phyloP scores from a whole-genome alignment of 64 coral and sea anemone genomes.

The Anthopleura sola region DNA sequence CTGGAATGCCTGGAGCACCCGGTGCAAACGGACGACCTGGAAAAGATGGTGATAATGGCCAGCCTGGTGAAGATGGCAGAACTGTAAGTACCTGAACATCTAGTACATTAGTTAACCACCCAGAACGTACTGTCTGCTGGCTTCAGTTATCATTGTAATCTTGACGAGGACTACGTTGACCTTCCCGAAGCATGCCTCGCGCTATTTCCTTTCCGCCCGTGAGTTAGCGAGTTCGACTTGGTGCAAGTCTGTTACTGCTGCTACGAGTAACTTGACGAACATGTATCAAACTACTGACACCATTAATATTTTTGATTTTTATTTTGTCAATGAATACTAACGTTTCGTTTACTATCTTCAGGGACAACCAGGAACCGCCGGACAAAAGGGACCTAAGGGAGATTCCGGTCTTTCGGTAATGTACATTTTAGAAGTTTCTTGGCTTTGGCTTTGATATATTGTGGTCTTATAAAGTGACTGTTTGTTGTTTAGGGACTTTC shows the following conservation, averaged over 20 bases:
- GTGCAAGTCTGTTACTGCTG: too few species aligned
- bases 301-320: not conserved
- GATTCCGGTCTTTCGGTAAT: not conserved
- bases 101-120: not conserved
- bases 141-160: too few species aligned
- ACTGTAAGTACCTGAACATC: not conserved
- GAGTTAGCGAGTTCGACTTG: too few species aligned
- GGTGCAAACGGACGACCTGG: conserved; percentile 25
- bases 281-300: too few species aligned
- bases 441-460: too few species aligned
- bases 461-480: too few species aligned
- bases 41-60: conserved; percentile 18
- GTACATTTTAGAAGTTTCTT: not conserved
- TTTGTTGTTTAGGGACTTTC: not conserved
- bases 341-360: not conserved
- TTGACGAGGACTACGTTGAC: too few species aligned
- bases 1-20: conserved; percentile 42
- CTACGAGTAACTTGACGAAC: not conserved
- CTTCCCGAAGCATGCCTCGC: too few species aligned
- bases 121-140: too few species aligned
- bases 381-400: conserved; percentile 29
- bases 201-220: not conserved
- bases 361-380: conserved; percentile 28
- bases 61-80: conserved; percentile 22
- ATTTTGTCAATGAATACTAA: not conserved